These are phyloP conservation scores for Silurus glanis DNA, from an alignment of 2,113 vertebrate species.

Conservation along the genomic window DNA sequence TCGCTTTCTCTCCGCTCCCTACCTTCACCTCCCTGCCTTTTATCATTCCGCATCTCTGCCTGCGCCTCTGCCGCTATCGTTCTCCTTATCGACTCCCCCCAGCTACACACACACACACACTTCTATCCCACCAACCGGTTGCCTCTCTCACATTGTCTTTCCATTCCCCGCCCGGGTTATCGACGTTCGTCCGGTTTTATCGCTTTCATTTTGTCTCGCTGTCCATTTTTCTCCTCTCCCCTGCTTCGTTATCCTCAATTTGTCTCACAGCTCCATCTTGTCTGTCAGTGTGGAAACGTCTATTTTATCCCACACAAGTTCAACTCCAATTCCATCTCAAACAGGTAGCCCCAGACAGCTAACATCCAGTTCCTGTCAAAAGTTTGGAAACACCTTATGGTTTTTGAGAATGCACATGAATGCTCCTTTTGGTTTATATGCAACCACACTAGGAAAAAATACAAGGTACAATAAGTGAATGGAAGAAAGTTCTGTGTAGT, in stretches of 20 bases:
- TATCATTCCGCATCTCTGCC: slow-evolving; percentile 19
- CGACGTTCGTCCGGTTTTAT: slow-evolving; percentile 6
- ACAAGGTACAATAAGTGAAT: too few relatives aligned
- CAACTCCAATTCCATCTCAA: too few relatives aligned
- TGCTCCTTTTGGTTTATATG: too few relatives aligned
- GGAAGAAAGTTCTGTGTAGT: too few relatives aligned
- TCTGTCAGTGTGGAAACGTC: not conserved
- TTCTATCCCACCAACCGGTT: not conserved
- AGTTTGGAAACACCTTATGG: too few relatives aligned
- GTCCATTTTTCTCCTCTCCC: slow-evolving; percentile 8
- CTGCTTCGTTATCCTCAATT: slow-evolving; percentile 10
- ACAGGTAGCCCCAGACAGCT: too few relatives aligned
- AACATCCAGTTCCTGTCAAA: too few relatives aligned
- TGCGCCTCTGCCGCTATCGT: slow-evolving; percentile 29
- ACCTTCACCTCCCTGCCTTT: slow-evolving; percentile 61
- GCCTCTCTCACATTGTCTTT: slow-evolving; percentile 38
- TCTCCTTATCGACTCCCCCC: slow-evolving; percentile 16
- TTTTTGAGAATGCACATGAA: too few relatives aligned
- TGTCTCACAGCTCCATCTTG: slow-evolving; percentile 16
- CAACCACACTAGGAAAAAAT: too few relatives aligned
- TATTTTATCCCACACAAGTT: not conserved
- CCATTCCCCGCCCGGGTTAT: not conserved
- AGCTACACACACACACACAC: too few relatives aligned
- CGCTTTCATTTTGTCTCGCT: slow-evolving; percentile 27
- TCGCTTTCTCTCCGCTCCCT: slow-evolving; percentile 25